Evolutionary conservation across 2,797 vertebrate species (phyloP).

Genomic region (Myotis vivesi): DNA sequence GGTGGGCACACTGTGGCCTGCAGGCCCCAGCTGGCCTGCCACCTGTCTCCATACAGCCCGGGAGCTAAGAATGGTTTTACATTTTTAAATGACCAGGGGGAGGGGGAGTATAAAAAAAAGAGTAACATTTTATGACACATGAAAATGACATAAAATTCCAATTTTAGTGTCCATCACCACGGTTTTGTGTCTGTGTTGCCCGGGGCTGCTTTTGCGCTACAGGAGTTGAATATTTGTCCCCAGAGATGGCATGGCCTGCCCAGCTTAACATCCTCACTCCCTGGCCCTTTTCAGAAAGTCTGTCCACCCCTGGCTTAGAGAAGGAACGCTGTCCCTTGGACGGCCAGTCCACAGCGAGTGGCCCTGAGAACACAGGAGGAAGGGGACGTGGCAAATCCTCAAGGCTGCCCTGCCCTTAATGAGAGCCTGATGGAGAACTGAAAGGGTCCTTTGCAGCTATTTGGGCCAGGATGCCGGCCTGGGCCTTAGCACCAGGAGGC

Average conservation of each 20-base stretch:
- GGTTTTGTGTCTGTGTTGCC: not conserved
- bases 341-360: accelerated
- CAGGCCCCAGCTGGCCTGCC: not conserved
- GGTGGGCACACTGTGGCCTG: not conserved
- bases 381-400: not conserved
- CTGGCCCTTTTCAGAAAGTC: not conserved
- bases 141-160: not conserved
- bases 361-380: not conserved
- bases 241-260: accelerated
- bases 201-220: accelerated
- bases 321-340: not conserved
- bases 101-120: not conserved
- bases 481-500: not conserved
- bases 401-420: not conserved
- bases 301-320: not conserved
- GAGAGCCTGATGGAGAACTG: not conserved
- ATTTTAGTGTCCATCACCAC: not conserved
- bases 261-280: not conserved
- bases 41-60: not conserved
- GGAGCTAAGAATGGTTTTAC: not conserved
- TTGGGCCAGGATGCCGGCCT: not conserved
- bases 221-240: not conserved
- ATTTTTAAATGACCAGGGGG: not conserved
- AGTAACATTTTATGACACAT: not conserved
- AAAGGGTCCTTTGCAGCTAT: not conserved